phyloP scores from a whole-genome alignment of 2,797 vertebrate species.

The Ptychobarbus kaznakovi region DNA sequence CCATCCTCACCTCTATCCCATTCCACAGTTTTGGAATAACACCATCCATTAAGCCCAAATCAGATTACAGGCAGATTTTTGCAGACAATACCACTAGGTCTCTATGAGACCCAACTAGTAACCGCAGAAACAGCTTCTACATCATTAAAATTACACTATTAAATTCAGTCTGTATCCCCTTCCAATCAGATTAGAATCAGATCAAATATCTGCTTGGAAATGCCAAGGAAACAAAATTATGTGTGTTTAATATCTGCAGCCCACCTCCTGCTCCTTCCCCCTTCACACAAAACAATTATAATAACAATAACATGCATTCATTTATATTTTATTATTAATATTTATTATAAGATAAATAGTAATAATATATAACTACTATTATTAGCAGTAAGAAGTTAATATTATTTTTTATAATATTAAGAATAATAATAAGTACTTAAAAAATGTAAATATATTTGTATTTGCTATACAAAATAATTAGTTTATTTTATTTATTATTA shows the following conservation, averaged over 20 bases:
- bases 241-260: background rate
- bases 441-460: background rate
- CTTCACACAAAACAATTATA: background rate
- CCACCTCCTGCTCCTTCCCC: background rate
- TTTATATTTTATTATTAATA: background rate
- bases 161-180: conserved; percentile 20
- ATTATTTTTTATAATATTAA: too few species aligned
- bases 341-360: background rate
- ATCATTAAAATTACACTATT: conserved; percentile 31
- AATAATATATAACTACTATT: background rate
- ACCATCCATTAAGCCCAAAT: conserved; percentile 24
- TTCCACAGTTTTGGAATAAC: conserved; percentile 38
- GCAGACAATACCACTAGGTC: conserved; percentile 24
- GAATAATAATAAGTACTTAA: background rate
- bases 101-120: conserved; percentile 18
- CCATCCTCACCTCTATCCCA: conserved; percentile 38
- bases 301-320: background rate
- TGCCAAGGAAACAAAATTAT: background rate
- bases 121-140: conserved; percentile 31
- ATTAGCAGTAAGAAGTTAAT: background rate
- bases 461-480: background rate
- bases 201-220: conserved; percentile 32
- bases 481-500: too few species aligned
- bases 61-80: conserved; percentile 43
- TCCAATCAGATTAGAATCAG: conserved; percentile 41